Evolutionary conservation across 2,797 vertebrate species (phyloP), one percentile per base, ranked within the genome.

Genomic region (Mormyrops attenuatus): DNA sequence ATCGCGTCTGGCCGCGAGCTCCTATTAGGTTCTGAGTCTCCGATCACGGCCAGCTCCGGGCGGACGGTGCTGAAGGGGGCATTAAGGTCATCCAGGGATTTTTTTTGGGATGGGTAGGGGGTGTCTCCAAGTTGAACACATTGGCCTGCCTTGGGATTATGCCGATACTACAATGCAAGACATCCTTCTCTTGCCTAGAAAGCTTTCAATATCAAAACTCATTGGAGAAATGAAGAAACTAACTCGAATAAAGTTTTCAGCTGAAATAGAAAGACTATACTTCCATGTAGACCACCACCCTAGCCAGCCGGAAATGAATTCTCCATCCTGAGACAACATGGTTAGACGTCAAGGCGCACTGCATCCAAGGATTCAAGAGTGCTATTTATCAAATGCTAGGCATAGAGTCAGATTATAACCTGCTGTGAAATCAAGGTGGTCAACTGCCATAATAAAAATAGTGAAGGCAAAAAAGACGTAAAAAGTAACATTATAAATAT

Each of bases 11-110:
- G 92, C 91, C 92, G 91, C 91, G 91, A 60, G 89, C 90, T 88
- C 89, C 88, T 91, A 85, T 89, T 95, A 94, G 15, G 85, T 95
- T 94, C 94, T 92, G 93, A 93, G 91, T 91, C 92, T 90, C 88
- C 49, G 89, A 88, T 89, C 84, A 49, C 4, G 20, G 50, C 84
- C 63, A n/a, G 5, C 69, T 38, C 22, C 13, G 80, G 41, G 57
- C 63, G 5, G 26, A 52, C 63, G 13, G 89, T 20, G 94, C 94
- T 93, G 95, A 94, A 92, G 60, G 85, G 91, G 92, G 93, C 93
- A 50, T 38, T 77, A 41, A 38, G 69, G 0, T 41, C 69, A 77
- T 73, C 69, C 34, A 73, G 34, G 30, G 15, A 73, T 73, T 73
- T 73, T 69, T 73, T 73, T 73, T 5, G 94, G 57, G 86, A 38